Conservation (phyloP, 2,797 vertebrate species). For the Pachyuromys duprasi region DNA sequence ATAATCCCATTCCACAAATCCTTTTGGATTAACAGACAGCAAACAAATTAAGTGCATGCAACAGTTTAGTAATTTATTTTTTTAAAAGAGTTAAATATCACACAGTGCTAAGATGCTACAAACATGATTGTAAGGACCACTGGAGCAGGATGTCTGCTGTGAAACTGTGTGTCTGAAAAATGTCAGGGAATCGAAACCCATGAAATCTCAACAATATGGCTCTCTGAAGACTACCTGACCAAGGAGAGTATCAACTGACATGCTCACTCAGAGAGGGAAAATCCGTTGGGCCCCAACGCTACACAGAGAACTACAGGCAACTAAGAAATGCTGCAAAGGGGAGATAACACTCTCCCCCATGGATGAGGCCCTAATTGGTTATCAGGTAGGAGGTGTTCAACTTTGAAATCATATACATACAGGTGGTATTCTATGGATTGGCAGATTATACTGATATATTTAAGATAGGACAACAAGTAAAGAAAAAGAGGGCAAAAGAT, state of each 20-base stretch:
- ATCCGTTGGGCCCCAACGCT: not conserved
- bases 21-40: not conserved
- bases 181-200: not conserved
- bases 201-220: no score
- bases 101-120: not conserved
- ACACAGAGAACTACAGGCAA: not conserved
- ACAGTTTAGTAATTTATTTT: not conserved
- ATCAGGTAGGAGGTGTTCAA: not conserved
- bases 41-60: not conserved
- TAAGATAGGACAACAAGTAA: not conserved
- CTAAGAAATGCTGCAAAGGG: not conserved
- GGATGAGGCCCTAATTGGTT: not conserved
- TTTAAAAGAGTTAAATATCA: not conserved
- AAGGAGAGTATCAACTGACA: not conserved
- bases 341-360: not conserved
- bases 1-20: not conserved
- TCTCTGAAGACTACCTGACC: not conserved
- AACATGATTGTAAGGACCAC: not conserved
- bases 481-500: not conserved
- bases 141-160: not conserved
- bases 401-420: not conserved
- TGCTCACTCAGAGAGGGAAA: no score
- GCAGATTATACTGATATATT: not conserved
- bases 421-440: not conserved
- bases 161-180: not conserved